These are phyloP conservation scores for Tetragonisca angustula DNA, from an alignment of 2,888 invertebrate species.

Conservation along the genomic window DNA sequence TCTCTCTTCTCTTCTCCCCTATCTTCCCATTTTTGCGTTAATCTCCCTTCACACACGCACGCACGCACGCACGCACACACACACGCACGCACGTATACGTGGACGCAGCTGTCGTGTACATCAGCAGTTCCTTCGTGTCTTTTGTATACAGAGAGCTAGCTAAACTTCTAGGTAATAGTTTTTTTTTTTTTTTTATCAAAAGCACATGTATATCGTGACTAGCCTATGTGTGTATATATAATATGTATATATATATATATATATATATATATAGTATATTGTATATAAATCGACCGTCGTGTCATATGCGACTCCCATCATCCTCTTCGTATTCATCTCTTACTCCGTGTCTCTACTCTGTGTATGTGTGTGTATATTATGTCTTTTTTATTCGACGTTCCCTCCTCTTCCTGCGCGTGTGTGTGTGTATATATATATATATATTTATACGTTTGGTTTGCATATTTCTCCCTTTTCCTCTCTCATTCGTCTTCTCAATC, in stretches of 20 bases:
- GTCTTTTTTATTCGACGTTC: not conserved
- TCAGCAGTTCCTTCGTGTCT: conserved; percentile 52
- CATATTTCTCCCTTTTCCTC: not conserved
- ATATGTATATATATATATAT: conserved; percentile 74
- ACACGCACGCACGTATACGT: conserved; percentile 41
- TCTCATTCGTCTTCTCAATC: not conserved
- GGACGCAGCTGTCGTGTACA: conserved; percentile 57
- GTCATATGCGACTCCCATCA: conserved; percentile 56
- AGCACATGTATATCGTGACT: conserved; percentile 82
- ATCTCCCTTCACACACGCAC: not conserved
- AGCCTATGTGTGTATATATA: conserved; percentile 79
- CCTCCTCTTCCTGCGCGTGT: not conserved
- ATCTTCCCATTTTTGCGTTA: conserved; percentile 5
- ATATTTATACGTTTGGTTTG: not conserved
- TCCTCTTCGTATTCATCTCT: conserved; percentile 9
- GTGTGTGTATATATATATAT: not conserved
- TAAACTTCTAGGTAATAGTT: conserved; percentile 79
- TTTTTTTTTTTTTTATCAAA: conserved; percentile 82
- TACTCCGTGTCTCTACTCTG: conserved; percentile 2
- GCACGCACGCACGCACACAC: not conserved
- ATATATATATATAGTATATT: conserved; percentile 72
- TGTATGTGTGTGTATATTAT: not conserved
- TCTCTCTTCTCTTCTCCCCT: conserved; percentile 18
- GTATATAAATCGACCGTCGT: conserved; percentile 76
- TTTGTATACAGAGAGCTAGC: conserved; percentile 74